Evolutionary conservation across 2,888 invertebrate genomes (phyloP), one percentile per base, ranked within the genome.

Genomic region (Tenthredo amoena): DNA sequence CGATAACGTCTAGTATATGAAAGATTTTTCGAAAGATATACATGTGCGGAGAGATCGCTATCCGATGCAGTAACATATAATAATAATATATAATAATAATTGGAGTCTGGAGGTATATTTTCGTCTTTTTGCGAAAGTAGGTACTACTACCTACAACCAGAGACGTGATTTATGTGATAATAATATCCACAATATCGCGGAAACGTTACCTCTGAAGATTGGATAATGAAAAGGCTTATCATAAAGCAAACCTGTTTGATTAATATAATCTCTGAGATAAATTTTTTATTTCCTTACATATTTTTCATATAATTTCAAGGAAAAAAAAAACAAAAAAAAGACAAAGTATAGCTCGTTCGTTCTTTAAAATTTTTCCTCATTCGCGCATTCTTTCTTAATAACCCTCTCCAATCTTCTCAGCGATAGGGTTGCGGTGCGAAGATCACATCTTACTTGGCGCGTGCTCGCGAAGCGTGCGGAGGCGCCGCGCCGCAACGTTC

Each of bases 371-470:
- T 55, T 55, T 55, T n/a, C 6, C 7, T 55, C n/a, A 15, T n/a
- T n/a, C 6, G 2, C 6, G 5, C 7, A n/a, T 55, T 55, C 1
- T n/a, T 50, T 55, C 43, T 1, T 10, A 47, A 12, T 47, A 12
- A 55, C n/a, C n/a, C n/a, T 55, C 7, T 55, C n/a, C n/a, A 55
- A 55, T n/a, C n/a, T 68, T 34, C 21, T 68, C 34, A 34, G 34
- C 34, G 68, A 68, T 34, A 68, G 68, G 68, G 68, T 26, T 62
- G 62, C 12, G 26, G 26, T 9, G 26, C 68, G 37, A 74, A 77
- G 31, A 77, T 77, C 77, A n/a, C 43, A 77, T 55, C 50, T 77
- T 34, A 47, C 55, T 55, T 1, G 50, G n/a, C 77, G 77, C 77
- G 47, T 77, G 50, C 55, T 18, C 55, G 50, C 40, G 43, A 10